These are phyloP conservation scores for Proterorhinus semilunaris DNA, from an alignment of 2,113 vertebrate genomes.

Conservation along the genomic window DNA sequence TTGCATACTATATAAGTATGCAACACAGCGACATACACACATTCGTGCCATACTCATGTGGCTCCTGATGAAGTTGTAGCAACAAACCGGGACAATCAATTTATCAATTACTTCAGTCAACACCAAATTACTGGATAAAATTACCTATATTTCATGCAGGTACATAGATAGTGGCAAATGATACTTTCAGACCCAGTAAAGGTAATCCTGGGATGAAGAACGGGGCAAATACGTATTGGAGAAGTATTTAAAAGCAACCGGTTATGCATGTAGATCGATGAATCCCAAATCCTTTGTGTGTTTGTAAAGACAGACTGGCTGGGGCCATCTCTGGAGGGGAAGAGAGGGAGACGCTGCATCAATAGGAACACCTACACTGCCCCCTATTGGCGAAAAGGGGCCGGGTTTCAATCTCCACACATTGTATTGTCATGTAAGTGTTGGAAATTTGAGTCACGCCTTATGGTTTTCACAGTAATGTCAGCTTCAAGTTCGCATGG, in stretches of 20 bases:
- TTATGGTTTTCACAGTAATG: background rate
- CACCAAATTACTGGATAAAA: background rate
- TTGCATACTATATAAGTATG: too few species aligned
- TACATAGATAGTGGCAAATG: background rate
- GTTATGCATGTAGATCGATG: conserved; percentile 43
- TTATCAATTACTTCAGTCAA: too few species aligned
- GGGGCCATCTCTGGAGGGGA: conserved; percentile 15
- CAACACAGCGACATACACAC: too few species aligned
- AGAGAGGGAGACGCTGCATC: conserved; percentile 2
- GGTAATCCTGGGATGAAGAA: background rate
- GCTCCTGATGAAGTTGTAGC: too few species aligned
- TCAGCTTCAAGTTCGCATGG: background rate
- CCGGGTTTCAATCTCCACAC: background rate
- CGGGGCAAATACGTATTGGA: conserved; percentile 10
- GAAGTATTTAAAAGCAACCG: conserved; percentile 42
- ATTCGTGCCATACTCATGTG: too few species aligned
- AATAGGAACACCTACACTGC: conserved; percentile 61
- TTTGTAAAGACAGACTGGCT: conserved; percentile 27
- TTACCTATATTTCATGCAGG: background rate
- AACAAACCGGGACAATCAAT: too few species aligned
- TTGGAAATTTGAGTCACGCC: background rate
- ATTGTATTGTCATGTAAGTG: background rate
- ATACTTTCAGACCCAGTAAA: background rate
- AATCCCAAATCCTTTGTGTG: conserved; percentile 35
- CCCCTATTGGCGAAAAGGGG: conserved; percentile 56